phyloP scores from a whole-genome alignment of 2,888 invertebrate species.

The Polietes domitor region DNA sequence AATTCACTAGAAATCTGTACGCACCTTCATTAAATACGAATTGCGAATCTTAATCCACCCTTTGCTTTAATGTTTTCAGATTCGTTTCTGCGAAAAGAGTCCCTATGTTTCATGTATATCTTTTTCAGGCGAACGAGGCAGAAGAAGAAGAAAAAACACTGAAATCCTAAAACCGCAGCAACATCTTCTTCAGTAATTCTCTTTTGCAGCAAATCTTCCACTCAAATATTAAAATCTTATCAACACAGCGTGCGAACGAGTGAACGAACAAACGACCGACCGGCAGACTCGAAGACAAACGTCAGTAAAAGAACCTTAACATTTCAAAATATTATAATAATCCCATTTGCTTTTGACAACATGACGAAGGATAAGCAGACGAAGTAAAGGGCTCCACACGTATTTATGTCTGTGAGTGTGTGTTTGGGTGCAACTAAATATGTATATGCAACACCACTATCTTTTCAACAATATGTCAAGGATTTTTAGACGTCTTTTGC shows the following conservation, averaged over 20 bases:
- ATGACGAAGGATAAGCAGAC: slow-evolving; percentile 1
- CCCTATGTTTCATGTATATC: background rate
- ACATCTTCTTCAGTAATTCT: background rate
- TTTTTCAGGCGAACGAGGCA: background rate
- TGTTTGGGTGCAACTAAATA: slow-evolving; percentile 39
- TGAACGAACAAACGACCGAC: too few relatives aligned
- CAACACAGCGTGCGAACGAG: slow-evolving; percentile 14
- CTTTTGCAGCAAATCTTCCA: slow-evolving; percentile 13
- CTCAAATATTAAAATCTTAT: slow-evolving; percentile 38
- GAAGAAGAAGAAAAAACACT: too few relatives aligned
- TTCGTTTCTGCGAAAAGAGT: background rate
- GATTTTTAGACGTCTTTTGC: slow-evolving; percentile 60
- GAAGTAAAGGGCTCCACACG: background rate
- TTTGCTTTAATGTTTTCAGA: too few relatives aligned
- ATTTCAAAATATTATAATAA: slow-evolving; percentile 34
- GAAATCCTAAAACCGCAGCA: too few relatives aligned
- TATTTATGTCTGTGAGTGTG: background rate
- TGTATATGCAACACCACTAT: slow-evolving; percentile 62
- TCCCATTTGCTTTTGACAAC: slow-evolving; percentile 37
- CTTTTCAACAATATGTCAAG: slow-evolving; percentile 64
- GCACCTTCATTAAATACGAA: background rate
- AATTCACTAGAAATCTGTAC: background rate
- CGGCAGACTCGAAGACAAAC: too few relatives aligned
- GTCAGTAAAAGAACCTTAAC: slow-evolving; percentile 32
- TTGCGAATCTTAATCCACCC: background rate